Percentiles rank a stretch among this genome's conserved stretches.
Conservation (phyloP, 2,797 vertebrate species). For the Lithobates sylvaticus region DNA sequence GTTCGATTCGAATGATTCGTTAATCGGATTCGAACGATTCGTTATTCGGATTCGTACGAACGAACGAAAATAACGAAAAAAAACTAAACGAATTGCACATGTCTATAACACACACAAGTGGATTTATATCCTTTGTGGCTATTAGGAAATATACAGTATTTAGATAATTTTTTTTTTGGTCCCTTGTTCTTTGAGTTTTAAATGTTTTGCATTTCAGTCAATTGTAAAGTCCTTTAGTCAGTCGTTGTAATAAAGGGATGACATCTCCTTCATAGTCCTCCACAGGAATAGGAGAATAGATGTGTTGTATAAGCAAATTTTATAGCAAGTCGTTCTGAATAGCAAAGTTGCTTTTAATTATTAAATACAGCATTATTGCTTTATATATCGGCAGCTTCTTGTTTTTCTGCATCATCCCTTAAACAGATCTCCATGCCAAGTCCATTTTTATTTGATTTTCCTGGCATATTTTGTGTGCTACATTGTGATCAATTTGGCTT, state of each 20-base stretch:
- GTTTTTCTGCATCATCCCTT: not conserved
- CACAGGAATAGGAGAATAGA: not conserved
- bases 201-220: too few species aligned
- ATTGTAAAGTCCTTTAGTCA: not conserved
- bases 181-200: too few species aligned
- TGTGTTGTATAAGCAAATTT: slow-evolving; percentile 1
- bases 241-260: not conserved
- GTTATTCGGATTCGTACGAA: too few species aligned
- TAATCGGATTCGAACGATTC: too few species aligned
- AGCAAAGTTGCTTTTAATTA: not conserved
- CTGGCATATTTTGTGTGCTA: slow-evolving; percentile 7
- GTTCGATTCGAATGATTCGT: too few species aligned
- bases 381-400: not conserved
- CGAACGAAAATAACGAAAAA: too few species aligned
- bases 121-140: too few species aligned
- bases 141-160: too few species aligned
- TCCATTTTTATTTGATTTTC: not conserved
- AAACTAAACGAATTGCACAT: too few species aligned
- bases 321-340: not conserved
- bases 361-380: not conserved
- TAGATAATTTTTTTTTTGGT: too few species aligned
- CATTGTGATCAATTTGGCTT: slow-evolving; percentile 19
- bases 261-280: not conserved
- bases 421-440: not conserved
- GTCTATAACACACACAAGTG: too few species aligned